Evolutionary conservation across 2,113 vertebrate genomes (phyloP).

Genomic region (Petrocephalus zakoni): DNA sequence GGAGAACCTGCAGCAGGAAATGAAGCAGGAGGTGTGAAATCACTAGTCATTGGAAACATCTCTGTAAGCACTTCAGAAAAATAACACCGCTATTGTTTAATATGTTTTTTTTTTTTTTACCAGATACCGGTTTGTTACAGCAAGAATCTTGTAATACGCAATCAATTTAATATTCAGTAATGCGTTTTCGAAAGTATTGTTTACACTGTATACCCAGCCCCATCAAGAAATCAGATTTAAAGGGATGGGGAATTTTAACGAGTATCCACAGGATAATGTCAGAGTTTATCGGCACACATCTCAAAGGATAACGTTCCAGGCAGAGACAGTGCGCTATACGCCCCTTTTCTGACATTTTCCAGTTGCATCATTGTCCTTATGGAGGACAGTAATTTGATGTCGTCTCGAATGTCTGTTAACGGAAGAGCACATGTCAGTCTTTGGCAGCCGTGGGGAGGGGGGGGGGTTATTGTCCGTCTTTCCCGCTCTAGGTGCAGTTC

Average conservation of each 20-base stretch:
- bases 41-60: neutral
- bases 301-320: neutral
- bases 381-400: neutral
- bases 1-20: neutral
- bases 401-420: neutral
- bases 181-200: neutral
- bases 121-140: neutral
- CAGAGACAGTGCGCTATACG: neutral
- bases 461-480: neutral
- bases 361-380: neutral
- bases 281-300: neutral
- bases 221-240: neutral
- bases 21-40: neutral
- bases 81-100: neutral
- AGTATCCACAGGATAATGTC: neutral
- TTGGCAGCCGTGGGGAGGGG: neutral
- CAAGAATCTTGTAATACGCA: neutral
- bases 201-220: neutral
- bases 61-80: neutral
- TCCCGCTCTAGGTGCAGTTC: neutral
- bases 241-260: neutral
- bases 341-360: neutral
- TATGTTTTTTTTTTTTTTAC: neutral
- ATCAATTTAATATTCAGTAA: neutral
- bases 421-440: neutral